These are phyloP conservation scores for Busseola fusca DNA, from an alignment of 2,888 invertebrate species.

Conservation along the genomic window DNA sequence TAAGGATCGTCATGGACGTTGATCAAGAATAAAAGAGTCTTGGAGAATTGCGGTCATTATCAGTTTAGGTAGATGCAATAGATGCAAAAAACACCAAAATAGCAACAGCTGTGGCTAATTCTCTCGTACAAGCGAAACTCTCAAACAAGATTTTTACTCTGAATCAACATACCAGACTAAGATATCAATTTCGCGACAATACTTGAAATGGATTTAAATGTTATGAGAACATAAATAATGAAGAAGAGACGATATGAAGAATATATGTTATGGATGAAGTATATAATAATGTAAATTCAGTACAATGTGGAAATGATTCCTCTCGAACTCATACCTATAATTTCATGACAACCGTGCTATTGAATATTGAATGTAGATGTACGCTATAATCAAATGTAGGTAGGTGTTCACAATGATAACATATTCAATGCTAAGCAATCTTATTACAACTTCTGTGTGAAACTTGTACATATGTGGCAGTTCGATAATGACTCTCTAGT, in stretches of 20 bases:
- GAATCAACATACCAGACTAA: no score
- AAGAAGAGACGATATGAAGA: no score
- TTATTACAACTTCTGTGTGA: background rate
- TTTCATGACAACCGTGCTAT: background rate
- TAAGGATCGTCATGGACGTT: background rate
- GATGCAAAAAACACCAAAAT: no score
- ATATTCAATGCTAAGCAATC: no score
- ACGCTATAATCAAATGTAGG: background rate
- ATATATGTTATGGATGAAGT: background rate
- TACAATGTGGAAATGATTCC: background rate
- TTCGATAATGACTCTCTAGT: background rate
- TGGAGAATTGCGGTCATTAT: constrained; percentile 21
- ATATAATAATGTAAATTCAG: background rate
- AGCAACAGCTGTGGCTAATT: background rate
- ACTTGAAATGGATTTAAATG: no score
- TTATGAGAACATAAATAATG: no score
- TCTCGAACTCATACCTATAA: background rate
- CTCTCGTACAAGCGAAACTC: no score
- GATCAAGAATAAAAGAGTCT: constrained; percentile 9
- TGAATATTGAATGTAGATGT: background rate
- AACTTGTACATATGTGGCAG: background rate
- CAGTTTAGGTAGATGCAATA: background rate
- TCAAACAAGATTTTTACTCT: no score
- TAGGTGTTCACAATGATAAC: background rate
- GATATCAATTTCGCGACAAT: no score